A percentile compares a stretch with the other conserved stretches of the same genome.
phyloP scores from a whole-genome alignment of 2,113 vertebrate species.

The Paramormyrops kingsleyae region DNA sequence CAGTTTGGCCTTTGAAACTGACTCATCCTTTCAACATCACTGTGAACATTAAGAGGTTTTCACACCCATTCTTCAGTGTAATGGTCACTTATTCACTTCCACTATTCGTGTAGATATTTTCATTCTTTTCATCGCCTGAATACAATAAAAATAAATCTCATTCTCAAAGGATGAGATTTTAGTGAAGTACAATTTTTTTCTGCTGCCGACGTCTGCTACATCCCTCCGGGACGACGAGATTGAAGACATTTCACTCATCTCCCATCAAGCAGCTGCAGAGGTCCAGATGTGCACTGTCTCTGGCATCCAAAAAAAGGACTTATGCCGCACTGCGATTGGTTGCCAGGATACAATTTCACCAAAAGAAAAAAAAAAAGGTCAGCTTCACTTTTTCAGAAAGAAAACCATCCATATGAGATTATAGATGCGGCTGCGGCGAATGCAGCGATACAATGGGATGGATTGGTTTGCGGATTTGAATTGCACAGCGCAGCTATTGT shows the following conservation, averaged over 20 bases:
- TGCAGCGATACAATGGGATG: not conserved
- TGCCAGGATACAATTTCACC: conserved; percentile 6
- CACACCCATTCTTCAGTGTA: not conserved
- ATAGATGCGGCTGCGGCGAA: not conserved
- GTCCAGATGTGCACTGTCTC: conserved; percentile 10
- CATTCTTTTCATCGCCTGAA: not conserved
- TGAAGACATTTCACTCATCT: not conserved
- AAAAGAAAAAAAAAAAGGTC: not conserved
- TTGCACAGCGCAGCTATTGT: not conserved
- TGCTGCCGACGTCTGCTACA: not conserved
- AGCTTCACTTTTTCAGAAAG: not conserved
- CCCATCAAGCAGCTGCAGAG: not conserved
- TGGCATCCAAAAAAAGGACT: not conserved
- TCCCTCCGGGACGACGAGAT: not conserved
- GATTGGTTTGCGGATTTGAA: not conserved
- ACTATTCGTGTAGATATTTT: not conserved
- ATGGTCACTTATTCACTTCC: not conserved
- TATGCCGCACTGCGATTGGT: not conserved
- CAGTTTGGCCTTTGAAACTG: not conserved
- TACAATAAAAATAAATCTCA: not conserved
- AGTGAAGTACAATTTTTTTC: not conserved
- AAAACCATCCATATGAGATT: not conserved
- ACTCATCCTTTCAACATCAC: not conserved
- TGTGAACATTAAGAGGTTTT: not conserved
- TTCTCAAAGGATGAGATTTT: not conserved